These are phyloP conservation scores for Neolamprologus sp. DNA, from an alignment of 2,113 vertebrate species.

Conservation along the genomic window DNA sequence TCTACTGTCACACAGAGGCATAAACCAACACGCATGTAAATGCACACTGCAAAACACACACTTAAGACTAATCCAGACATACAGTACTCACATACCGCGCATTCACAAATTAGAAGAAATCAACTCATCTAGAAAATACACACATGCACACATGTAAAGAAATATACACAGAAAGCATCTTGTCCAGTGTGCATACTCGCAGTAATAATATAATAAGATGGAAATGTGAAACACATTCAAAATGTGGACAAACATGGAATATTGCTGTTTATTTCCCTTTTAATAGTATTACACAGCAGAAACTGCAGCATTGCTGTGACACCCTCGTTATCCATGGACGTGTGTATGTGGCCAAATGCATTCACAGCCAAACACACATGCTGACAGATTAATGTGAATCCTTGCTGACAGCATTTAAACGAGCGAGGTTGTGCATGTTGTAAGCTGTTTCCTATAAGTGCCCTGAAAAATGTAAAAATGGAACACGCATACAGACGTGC, in stretches of 20 bases:
- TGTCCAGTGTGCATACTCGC: not conserved
- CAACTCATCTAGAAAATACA: not conserved
- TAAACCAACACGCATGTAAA: not conserved
- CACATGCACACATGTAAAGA: not conserved
- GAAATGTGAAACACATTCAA: not conserved
- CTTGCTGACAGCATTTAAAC: conserved; percentile 11
- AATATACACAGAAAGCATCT: not conserved
- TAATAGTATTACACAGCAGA: not conserved
- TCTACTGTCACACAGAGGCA: not conserved
- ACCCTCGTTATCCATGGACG: not conserved
- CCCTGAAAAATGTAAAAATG: conserved; percentile 18
- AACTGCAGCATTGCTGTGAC: not conserved
- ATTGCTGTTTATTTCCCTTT: not conserved
- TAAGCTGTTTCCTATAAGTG: not conserved
- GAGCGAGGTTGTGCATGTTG: not conserved
- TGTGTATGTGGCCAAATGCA: not conserved
- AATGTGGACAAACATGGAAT: not conserved
- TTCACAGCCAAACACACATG: not conserved
- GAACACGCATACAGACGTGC: not conserved
- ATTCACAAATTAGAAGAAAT: not conserved
- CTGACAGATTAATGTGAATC: not conserved
- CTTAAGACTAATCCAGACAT: not conserved
- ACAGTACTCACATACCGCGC: not conserved
- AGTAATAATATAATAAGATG: not conserved
- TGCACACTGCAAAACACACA: not conserved